Evolutionary conservation across 2,113 vertebrate genomes (phyloP).

Genomic region (Cromileptes altivelis): DNA sequence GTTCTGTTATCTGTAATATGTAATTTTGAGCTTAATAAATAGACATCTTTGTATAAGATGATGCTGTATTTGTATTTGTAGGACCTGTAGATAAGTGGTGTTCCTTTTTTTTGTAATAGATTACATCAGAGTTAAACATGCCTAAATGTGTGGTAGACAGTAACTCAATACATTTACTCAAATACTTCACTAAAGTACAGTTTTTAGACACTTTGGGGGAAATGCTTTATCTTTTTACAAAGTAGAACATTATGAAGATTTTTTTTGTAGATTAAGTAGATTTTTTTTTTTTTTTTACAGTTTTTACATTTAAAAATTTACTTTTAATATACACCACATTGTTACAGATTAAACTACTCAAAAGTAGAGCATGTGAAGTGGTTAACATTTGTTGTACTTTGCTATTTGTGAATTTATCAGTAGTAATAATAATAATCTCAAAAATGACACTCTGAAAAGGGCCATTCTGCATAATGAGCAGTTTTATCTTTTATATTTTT

Average conservation of each 20-base stretch:
- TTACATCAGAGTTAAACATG: neutral
- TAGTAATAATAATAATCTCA: neutral
- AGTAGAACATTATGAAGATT: no score
- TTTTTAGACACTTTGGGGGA: neutral
- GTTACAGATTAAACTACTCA: neutral
- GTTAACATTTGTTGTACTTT: neutral
- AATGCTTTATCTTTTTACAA: no score
- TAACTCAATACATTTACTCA: neutral
- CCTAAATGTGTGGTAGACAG: neutral
- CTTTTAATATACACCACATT: neutral
- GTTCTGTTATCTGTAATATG: conserved; percentile 10
- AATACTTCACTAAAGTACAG: neutral
- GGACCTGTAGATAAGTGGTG: neutral
- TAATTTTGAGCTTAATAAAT: conserved; percentile 44
- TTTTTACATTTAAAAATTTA: no score
- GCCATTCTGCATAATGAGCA: no score
- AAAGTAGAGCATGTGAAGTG: neutral
- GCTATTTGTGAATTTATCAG: neutral
- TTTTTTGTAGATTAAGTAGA: no score
- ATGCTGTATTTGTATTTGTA: neutral
- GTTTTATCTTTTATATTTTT: no score
- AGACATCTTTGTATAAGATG: neutral
- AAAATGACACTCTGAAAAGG: no score
- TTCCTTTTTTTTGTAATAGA: neutral
- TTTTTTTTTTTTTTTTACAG: no score